Conservation (phyloP, 2,888 invertebrate genomes). For the Meliscaeva auricollis region DNA sequence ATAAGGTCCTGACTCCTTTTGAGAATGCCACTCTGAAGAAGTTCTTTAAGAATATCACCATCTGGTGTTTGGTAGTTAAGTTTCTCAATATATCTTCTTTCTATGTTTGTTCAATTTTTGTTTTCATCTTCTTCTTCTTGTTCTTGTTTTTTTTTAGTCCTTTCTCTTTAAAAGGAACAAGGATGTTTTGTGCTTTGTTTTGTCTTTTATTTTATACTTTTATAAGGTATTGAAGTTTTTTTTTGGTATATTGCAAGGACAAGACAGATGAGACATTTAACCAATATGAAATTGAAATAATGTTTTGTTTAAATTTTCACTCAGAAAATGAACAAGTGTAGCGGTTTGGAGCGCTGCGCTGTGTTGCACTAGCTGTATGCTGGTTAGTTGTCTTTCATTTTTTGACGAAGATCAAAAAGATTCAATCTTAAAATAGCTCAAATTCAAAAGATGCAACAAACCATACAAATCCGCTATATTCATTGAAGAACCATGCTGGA, state of each 20-base stretch:
- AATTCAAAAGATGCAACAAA: too few species aligned
- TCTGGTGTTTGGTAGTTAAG: constrained; percentile 74
- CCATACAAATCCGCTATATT: too few species aligned
- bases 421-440: neutral
- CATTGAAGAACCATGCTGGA: too few species aligned
- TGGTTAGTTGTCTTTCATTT: constrained; percentile 9
- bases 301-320: constrained; percentile 73
- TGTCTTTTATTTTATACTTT: constrained; percentile 37
- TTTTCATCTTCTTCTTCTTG: neutral
- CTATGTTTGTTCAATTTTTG: neutral
- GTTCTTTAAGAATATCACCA: constrained; percentile 59
- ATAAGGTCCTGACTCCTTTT: constrained; percentile 33
- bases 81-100: constrained; percentile 62
- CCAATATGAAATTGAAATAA: constrained; percentile 60
- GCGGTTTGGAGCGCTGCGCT: too few species aligned
- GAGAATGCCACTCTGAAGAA: constrained; percentile 25
- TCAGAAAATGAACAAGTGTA: neutral
- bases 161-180: neutral
- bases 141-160: neutral
- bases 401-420: too few species aligned
- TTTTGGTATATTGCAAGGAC: neutral
- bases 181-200: constrained; percentile 42
- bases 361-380: too few species aligned
- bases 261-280: constrained; percentile 6
- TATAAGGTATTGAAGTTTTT: constrained; percentile 34